Evolutionary conservation across 2,888 invertebrate species (phyloP).

Genomic region (Eristalinus sepulchralis): DNA sequence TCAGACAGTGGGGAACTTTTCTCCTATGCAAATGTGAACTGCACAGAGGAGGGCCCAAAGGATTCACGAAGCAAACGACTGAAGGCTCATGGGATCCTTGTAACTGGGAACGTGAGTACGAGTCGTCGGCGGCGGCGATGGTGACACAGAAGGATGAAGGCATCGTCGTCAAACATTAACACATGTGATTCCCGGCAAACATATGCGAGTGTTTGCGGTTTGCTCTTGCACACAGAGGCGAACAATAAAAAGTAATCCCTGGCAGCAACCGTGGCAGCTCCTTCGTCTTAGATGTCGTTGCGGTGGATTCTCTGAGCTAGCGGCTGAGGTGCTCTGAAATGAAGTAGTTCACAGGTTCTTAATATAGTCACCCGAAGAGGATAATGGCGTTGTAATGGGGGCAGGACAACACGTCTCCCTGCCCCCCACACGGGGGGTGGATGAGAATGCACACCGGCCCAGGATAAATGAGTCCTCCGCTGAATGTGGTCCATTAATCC

Average conservation of each 20-base stretch:
- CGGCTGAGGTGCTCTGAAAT: constrained; percentile 22
- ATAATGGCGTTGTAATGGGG: constrained; percentile 62
- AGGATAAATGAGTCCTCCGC: constrained; percentile 55
- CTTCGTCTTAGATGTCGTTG: constrained; percentile 56
- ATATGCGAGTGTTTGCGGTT: constrained; percentile 27
- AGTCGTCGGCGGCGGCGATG: neutral
- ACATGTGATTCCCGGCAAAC: constrained; percentile 41
- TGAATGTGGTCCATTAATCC: constrained; percentile 66
- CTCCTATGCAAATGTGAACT: constrained; percentile 1
- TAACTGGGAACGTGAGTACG: neutral
- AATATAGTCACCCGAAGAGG: constrained; percentile 62
- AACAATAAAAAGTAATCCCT: constrained; percentile 53
- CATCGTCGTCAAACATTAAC: constrained; percentile 30
- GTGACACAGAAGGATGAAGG: neutral
- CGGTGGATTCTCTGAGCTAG: constrained; percentile 8
- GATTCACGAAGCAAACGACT: constrained; percentile 2
- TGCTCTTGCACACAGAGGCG: constrained; percentile 2
- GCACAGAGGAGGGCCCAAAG: neutral
- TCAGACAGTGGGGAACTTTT: neutral
- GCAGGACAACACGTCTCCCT: neutral
- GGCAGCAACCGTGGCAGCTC: constrained; percentile 40
- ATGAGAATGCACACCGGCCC: constrained; percentile 12
- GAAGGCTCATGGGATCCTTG: neutral
- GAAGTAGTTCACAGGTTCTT: constrained; percentile 42
- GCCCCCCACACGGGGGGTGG: neutral